These are phyloP conservation scores for Hypselothyrea guttata DNA, from an alignment of 2,888 invertebrate genomes.

Conservation along the genomic window DNA sequence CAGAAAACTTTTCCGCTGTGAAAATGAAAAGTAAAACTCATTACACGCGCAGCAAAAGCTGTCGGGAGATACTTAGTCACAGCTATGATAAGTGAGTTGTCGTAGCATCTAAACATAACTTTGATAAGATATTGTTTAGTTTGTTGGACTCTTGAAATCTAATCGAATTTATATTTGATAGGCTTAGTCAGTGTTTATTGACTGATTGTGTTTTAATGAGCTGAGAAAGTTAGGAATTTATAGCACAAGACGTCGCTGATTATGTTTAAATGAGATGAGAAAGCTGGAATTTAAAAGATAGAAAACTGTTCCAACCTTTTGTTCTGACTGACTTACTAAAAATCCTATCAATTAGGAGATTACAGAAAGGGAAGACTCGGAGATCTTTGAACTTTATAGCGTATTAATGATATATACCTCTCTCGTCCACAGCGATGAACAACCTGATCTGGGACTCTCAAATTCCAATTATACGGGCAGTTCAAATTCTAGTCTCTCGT, in stretches of 20 bases:
- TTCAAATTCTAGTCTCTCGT: slow-evolving; percentile 84
- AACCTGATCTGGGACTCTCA: slow-evolving; percentile 84
- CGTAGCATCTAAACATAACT: neutral
- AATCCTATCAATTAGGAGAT: no score
- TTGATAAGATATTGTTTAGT: neutral
- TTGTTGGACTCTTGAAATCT: neutral
- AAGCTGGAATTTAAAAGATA: no score
- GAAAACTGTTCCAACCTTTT: no score
- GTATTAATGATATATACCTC: neutral
- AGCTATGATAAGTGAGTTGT: slow-evolving; percentile 78
- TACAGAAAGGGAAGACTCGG: no score
- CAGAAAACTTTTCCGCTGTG: slow-evolving; percentile 7
- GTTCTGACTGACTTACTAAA: no score
- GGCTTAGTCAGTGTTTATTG: no score
- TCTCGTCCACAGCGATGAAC: slow-evolving; percentile 86
- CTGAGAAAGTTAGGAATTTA: no score
- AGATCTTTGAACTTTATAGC: no score
- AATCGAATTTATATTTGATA: no score
- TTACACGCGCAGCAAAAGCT: slow-evolving; percentile 80
- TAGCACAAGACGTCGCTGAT: no score
- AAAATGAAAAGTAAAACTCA: slow-evolving; percentile 78
- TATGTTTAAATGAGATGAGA: no score
- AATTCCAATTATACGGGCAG: slow-evolving; percentile 87
- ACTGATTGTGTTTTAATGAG: no score
- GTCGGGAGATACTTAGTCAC: slow-evolving; percentile 76